phyloP scores from a whole-genome alignment of 53 echinoderm and acorn worm species.

The Patiria pectinifera region DNA sequence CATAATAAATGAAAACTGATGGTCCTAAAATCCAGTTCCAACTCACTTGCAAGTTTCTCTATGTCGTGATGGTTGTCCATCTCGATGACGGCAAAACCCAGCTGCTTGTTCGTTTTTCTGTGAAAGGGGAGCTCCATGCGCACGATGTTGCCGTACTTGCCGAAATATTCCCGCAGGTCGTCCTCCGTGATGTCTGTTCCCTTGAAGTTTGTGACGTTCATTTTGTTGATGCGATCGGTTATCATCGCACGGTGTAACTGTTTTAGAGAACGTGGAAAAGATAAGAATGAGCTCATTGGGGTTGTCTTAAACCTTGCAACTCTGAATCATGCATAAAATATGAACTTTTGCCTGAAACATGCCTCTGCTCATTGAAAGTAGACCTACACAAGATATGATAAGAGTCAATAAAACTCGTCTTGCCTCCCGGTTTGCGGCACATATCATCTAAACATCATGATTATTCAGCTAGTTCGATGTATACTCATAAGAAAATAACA shows the following conservation, averaged over 20 bases:
- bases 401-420: too few relatives aligned
- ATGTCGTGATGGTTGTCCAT: slow-evolving; percentile 27
- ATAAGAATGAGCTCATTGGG: neutral
- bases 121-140: neutral
- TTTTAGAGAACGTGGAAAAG: neutral
- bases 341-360: too few relatives aligned
- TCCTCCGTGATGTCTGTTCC: slow-evolving; percentile 8
- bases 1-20: too few relatives aligned
- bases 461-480: too few relatives aligned
- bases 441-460: too few relatives aligned
- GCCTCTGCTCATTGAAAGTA: too few relatives aligned
- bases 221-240: slow-evolving; percentile 22
- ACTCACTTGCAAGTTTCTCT: slow-evolving; percentile 33
- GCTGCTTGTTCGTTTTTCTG: neutral
- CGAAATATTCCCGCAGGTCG: slow-evolving; percentile 22
- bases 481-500: too few relatives aligned
- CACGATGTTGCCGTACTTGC: neutral
- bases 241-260: slow-evolving; percentile 15
- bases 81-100: slow-evolving; percentile 28
- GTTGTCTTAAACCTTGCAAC: too few relatives aligned
- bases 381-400: too few relatives aligned
- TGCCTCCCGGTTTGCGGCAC: too few relatives aligned
- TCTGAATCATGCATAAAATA: neutral
- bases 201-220: slow-evolving; percentile 34
- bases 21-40: neutral